Evolutionary conservation across 1,140 invertebrate species (phyloP), one percentile per base, ranked within the genome.

Genomic region (Caenorhabditis inopinata): DNA sequence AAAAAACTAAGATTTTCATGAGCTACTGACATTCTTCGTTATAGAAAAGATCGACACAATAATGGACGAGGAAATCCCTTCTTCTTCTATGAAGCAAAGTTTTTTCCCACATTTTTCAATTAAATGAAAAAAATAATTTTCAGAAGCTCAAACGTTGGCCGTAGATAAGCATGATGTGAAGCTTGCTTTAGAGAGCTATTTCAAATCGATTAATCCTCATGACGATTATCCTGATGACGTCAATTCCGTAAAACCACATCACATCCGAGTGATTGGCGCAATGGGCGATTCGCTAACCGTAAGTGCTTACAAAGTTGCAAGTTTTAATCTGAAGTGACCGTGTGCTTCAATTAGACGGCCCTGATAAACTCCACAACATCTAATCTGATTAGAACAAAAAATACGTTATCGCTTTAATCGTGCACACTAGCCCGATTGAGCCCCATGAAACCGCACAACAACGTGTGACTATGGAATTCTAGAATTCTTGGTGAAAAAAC

Each of bases 271-370:
- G 14, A 42, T 78, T 42, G 76, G 76, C 45, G 49, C 49, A 42
- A 38, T 78, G 25, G 76, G 76, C 2, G 76, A 78, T 23, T 78
- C 76, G 6, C 42, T 78, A 4, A 78, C 76, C 21, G 76, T 78
- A 18, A 68, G 58, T 21, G 42, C 27, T 51, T 58, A 6, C 3
- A 0, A n/a, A n/a, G n/a, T n/a, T n/a, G n/a, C n/a, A n/a, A n/a
- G n/a, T n/a, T n/a, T n/a, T n/a, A n/a, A 29, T 47, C n/a, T 74
- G 1, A 32, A 58, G 11, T 21, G n/a, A n/a, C n/a, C n/a, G n/a
- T n/a, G n/a, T n/a, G n/a, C n/a, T n/a, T n/a, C n/a, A n/a, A n/a
- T n/a, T n/a, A n/a, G n/a, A n/a, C n/a, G n/a, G n/a, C n/a, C n/a
- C n/a, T n/a, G n/a, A n/a, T n/a, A n/a, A n/a, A n/a, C n/a, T n/a